These are phyloP conservation scores for Urosaurus nigricauda DNA, from an alignment of 2,797 vertebrate species.

Conservation along the genomic window DNA sequence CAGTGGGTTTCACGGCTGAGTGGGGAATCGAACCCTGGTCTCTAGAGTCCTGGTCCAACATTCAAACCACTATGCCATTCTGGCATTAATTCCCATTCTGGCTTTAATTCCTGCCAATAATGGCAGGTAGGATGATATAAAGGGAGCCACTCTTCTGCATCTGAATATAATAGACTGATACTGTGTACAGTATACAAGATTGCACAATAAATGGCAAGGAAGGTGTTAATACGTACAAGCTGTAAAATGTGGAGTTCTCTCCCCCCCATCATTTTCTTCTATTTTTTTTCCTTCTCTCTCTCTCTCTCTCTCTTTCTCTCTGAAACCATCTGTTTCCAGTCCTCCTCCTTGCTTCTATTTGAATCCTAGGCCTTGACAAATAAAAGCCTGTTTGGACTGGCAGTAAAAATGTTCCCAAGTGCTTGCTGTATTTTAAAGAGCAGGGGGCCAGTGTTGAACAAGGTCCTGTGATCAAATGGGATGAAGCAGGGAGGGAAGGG, in stretches of 20 bases:
- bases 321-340: conserved; percentile 35
- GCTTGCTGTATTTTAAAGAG: neutral
- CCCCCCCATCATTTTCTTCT: neutral
- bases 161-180: neutral
- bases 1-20: too few relatives aligned
- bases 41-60: too few relatives aligned
- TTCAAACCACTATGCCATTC: too few relatives aligned
- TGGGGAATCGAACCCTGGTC: too few relatives aligned
- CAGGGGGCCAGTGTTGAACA: neutral
- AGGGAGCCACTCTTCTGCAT: neutral
- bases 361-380: conserved; percentile 29
- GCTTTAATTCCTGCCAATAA: too few relatives aligned
- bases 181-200: neutral
- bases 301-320: too few relatives aligned
- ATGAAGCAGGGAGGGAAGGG: neutral
- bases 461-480: neutral
- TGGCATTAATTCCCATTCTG: too few relatives aligned
- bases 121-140: too few relatives aligned
- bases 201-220: conserved; percentile 1
- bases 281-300: neutral
- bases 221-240: conserved; percentile 24
- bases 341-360: conserved; percentile 21
- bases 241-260: neutral
- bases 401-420: neutral
- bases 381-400: conserved; percentile 13